Conservation (phyloP, 1,140 invertebrate genomes). For the Procambarus virginalis region DNA sequence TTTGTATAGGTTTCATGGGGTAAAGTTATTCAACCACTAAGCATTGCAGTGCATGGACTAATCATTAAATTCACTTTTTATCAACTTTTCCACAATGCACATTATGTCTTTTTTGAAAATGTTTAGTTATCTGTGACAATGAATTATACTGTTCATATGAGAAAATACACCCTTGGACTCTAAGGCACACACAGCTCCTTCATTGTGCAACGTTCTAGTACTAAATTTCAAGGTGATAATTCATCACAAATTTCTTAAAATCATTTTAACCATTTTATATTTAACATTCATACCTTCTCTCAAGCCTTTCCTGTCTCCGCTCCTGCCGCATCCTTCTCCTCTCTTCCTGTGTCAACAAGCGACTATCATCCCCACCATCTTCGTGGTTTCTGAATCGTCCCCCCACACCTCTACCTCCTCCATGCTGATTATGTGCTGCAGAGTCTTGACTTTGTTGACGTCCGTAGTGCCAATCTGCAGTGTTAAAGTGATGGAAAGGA, state of each 20-base stretch:
- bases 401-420: not conserved
- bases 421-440: not conserved
- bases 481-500: not conserved
- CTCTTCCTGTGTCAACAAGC: conserved; percentile 6
- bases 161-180: too few relatives aligned
- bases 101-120: too few relatives aligned
- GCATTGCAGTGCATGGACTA: too few relatives aligned
- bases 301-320: not conserved
- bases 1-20: too few relatives aligned
- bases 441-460: not conserved
- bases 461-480: not conserved
- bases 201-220: too few relatives aligned
- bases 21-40: too few relatives aligned
- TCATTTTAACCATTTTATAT: not conserved
- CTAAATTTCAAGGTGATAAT: not conserved
- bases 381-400: not conserved
- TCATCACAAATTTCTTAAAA: not conserved
- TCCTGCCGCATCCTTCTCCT: conserved; percentile 1
- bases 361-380: not conserved
- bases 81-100: too few relatives aligned
- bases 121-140: too few relatives aligned
- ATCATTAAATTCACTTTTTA: too few relatives aligned
- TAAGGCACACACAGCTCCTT: too few relatives aligned
- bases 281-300: not conserved
- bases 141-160: too few relatives aligned